Conservation (phyloP, 1,140 invertebrate species). For the Branchinecta lindahli region DNA sequence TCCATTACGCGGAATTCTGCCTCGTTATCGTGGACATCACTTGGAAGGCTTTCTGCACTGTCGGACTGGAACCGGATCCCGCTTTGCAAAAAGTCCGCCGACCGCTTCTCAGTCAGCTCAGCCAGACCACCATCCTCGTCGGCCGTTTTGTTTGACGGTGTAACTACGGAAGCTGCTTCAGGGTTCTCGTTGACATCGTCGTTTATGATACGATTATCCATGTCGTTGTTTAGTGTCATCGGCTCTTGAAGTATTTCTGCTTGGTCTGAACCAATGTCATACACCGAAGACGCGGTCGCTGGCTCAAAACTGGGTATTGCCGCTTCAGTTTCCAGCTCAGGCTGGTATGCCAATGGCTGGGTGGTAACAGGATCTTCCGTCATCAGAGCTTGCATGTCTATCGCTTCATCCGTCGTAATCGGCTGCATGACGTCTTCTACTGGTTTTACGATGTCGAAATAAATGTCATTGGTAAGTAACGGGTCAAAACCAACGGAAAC, state of each 20-base stretch:
- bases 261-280: too few species aligned
- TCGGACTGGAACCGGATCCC: background rate
- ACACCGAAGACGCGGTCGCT: too few species aligned
- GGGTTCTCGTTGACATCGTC: background rate
- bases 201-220: background rate
- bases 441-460: background rate
- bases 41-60: background rate
- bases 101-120: background rate
- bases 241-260: background rate
- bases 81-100: background rate
- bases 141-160: background rate
- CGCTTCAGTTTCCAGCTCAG: too few species aligned
- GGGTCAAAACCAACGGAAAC: background rate
- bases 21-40: background rate
- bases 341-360: background rate
- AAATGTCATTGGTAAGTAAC: background rate
- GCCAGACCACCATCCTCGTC: background rate
- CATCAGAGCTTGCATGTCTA: background rate
- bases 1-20: conserved; percentile 2
- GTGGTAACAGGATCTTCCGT: background rate
- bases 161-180: background rate
- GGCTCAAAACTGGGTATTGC: too few species aligned
- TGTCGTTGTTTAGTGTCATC: background rate
- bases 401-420: background rate
- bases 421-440: background rate